Base-by-base conservation (phyloP, 2,888 invertebrate species). In the Falcaria lacertinaria region DNA sequence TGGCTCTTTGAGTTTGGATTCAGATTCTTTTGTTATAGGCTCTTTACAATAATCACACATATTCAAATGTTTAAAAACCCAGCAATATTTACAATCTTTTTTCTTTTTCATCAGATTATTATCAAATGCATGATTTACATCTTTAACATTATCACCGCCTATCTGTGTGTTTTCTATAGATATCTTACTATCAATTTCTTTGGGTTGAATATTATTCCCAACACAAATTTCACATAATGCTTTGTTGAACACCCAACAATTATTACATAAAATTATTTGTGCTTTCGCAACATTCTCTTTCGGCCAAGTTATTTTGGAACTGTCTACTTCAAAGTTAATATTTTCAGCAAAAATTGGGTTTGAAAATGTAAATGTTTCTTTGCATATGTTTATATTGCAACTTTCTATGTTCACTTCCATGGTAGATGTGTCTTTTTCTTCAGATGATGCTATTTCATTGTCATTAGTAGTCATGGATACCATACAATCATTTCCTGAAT, bases 21-120 rank as follows among this genome's bases (percentile, higher is more conserved):
- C 7, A 11, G 11, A 6, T 4, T 36, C 25, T 36, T 49, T 42
- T 17, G 39, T 33, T 17, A 42, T 50, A 13, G 35, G 7, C 45
- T 56, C 67, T 22, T 69, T 64, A 48, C 81, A 83, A 41, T 49
- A 35, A 38, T 65, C 50, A 61, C 80, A 80, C 53, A 59, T 65
- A 0, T 45, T 43, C 7, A 53, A 36, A 44, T 60, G 45, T 39
- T 47, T 48, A 32, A 79, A 80, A 15, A 80, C 17, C 72, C 78
- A 80, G 41, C 80, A 80, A 43, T 48, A 48, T 34, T 67, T 60
- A 42, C 80, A 79, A 48, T 34, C 6, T 7, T 28, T 35, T 15
- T 28, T 1, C 42, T 42, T 43, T 15, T 22, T 34, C 35, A 3
- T 1, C n/a, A 33, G 36, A 15, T 3, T 13, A 22, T 22, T 4